A percentile compares a stretch with the other conserved stretches of the same genome.
phyloP scores from a whole-genome alignment of 2,113 vertebrate genomes.

The Heloderma charlesbogerti region DNA sequence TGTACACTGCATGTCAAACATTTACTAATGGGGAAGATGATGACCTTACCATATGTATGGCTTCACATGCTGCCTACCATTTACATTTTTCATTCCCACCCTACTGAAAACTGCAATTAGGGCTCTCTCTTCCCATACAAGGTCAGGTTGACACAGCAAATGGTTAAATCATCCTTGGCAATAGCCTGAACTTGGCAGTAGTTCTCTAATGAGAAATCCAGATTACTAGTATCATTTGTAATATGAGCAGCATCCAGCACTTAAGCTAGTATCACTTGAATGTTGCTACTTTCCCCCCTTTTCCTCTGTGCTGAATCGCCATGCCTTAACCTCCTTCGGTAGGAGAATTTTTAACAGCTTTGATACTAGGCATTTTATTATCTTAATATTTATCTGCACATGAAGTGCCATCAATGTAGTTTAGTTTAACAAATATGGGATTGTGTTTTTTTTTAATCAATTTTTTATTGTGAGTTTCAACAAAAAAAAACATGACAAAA shows the following conservation, averaged over 20 bases:
- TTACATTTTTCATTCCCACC: conserved; percentile 59
- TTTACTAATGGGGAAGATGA: conserved; percentile 6
- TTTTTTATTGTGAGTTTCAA: no score
- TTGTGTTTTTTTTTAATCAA: no score
- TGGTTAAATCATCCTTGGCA: conserved; percentile 86
- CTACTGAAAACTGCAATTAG: conserved; percentile 61
- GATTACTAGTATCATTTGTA: conserved; percentile 84
- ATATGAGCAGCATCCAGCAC: conserved; percentile 80
- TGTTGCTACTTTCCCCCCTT: conserved; percentile 5
- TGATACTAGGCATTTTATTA: conserved; percentile 55
- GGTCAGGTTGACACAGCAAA: conserved; percentile 76
- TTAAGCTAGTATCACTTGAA: conserved; percentile 74
- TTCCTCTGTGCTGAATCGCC: conserved; percentile 69
- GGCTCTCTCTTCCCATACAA: conserved; percentile 48
- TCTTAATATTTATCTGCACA: conserved; percentile 57
- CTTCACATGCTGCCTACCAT: conserved; percentile 48
- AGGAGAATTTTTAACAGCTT: conserved; percentile 62
- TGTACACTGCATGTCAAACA: not conserved
- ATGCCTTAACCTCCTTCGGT: conserved; percentile 69
- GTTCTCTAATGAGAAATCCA: conserved; percentile 88
- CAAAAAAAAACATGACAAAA: no score
- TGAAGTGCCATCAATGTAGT: conserved; percentile 49
- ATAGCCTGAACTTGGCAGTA: conserved; percentile 77
- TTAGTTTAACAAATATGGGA: conserved; percentile 57
- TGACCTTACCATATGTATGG: conserved; percentile 11